phyloP scores from a whole-genome alignment of 2,797 vertebrate species.

The Centroberyx gerrardi region DNA sequence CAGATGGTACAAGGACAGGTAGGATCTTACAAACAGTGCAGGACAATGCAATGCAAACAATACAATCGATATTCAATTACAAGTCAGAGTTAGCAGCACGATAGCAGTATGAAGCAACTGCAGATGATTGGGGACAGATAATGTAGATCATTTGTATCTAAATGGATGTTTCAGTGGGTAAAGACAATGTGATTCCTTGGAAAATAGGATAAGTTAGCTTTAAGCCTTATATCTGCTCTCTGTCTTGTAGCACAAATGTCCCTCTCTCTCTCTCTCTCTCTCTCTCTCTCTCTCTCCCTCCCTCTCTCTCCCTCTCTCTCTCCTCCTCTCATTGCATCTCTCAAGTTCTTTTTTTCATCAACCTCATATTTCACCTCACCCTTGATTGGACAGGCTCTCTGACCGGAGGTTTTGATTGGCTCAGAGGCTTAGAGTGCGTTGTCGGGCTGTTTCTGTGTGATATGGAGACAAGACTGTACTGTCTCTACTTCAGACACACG shows the following conservation, averaged over 20 bases:
- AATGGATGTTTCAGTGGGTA: constrained; percentile 27
- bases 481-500: constrained; percentile 44
- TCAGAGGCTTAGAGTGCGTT: constrained; percentile 42
- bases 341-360: constrained; percentile 43
- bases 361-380: constrained; percentile 37
- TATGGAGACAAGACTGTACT: constrained; percentile 41
- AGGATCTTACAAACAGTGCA: background rate
- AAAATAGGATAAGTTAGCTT: constrained; percentile 34
- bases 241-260: constrained; percentile 27
- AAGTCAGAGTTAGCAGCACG: constrained; percentile 26
- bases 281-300: constrained; percentile 18
- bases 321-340: constrained; percentile 25
- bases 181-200: constrained; percentile 5
- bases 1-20: constrained; percentile 1
- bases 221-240: constrained; percentile 18
- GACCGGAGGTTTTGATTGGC: constrained; percentile 60
- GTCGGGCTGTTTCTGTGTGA: constrained; percentile 55
- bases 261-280: background rate
- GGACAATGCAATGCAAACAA: constrained; percentile 25
- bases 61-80: constrained; percentile 52
- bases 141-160: constrained; percentile 15
- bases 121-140: constrained; percentile 31
- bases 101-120: constrained; percentile 34
- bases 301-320: constrained; percentile 13
- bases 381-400: constrained; percentile 58